Conservation (phyloP, 2,113 vertebrate species). For the Rattus rattus region DNA sequence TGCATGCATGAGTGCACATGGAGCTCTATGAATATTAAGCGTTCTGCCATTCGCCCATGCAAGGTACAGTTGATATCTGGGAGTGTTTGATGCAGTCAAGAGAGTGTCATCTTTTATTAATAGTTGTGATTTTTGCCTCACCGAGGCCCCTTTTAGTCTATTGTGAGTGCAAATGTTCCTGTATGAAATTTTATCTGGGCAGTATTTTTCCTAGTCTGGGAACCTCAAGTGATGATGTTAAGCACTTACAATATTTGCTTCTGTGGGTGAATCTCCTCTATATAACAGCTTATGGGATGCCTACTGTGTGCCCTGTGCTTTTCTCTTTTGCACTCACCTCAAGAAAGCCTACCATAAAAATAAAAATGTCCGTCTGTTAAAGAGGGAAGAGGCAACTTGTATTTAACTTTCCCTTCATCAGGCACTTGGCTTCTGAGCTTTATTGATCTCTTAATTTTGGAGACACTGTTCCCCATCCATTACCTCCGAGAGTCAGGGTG, state of each 20-base stretch:
- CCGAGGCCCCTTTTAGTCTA: background rate
- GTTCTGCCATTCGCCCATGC: background rate
- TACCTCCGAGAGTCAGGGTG: background rate
- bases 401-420: background rate
- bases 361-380: background rate
- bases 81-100: background rate
- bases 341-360: background rate
- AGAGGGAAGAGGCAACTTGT: background rate
- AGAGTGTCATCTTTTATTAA: constrained; percentile 53
- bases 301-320: background rate
- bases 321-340: background rate
- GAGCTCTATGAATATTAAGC: constrained; percentile 23
- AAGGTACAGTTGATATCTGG: background rate
- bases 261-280: background rate
- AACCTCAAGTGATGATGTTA: constrained; percentile 10
- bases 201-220: background rate
- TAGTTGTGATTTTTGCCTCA: constrained; percentile 41
- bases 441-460: constrained; percentile 1
- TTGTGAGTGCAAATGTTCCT: constrained; percentile 7
- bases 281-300: background rate
- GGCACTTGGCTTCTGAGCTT: background rate
- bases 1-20: background rate
- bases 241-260: background rate
- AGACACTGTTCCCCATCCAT: background rate
- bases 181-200: constrained; percentile 26